Base-by-base conservation (phyloP, 2,113 vertebrate genomes). In the Pseudolaguvia tuberculata region DNA sequence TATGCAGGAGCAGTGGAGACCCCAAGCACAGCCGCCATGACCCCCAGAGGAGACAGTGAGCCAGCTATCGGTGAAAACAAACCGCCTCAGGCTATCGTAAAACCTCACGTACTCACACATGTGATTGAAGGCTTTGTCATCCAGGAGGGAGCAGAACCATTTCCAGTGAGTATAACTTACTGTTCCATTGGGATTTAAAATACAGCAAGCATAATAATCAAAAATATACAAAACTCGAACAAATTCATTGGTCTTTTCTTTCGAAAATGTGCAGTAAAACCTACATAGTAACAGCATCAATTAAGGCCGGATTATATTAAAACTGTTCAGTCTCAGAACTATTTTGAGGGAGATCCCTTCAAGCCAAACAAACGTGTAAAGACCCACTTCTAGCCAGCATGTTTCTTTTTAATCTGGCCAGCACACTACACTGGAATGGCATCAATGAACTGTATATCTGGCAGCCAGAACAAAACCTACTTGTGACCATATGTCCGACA, bases 101-200 rank as follows among this genome's bases (percentile, higher is more conserved):
- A 95, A 88, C 93, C 96, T 74, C 96, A 98, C 83, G 96, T 98
- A 89, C 94, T 98, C 86, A 98, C 96, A 15, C 96, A 98, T 84
- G 93, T 98, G 88, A 99, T 98, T 82, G 96, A 98, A 85, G 96
- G 96, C 83, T 99, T 99, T 81, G 95, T 98, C 87, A 99, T 98
- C 92, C 95, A 98, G 88, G 96, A 98, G 88, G 96, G 93, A 80
- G 94, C 94, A 1, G 96, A 97, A 87, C 96, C 95, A 2, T 98
- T 98, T 88, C 96, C 95, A 61, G 94, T 98, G 89, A 88, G 92
- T 87, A 86, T 20, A 18, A 29, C n/a, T 4, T 48, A 25, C 9
- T 14, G 13, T 20, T 31, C 11, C 15, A 61, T 4, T 53, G 52
- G 56, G 57, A 53, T 3, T 59, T 59, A 59, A 63, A 23, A 62